Evolutionary conservation across 2,797 vertebrate genomes (phyloP).

Genomic region (Acestrorhynchus altus): DNA sequence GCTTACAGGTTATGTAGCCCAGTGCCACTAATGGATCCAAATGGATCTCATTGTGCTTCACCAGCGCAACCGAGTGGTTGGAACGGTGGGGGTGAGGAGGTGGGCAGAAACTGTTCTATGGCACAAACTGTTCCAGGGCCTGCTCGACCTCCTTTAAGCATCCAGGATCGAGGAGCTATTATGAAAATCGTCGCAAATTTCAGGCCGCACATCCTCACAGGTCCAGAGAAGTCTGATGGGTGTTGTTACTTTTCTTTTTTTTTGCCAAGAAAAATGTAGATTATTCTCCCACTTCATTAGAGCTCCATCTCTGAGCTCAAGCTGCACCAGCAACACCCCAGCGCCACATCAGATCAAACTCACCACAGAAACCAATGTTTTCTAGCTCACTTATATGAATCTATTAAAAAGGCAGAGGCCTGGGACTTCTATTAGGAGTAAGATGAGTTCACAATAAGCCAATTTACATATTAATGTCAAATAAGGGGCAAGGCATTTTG

Average conservation of each 20-base stretch:
- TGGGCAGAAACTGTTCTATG: neutral
- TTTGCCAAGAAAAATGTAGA: neutral
- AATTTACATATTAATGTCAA: conserved; percentile 55
- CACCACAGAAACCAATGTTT: conserved; percentile 14
- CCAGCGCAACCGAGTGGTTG: neutral
- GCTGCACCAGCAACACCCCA: conserved; percentile 6
- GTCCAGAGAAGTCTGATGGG: conserved; percentile 42
- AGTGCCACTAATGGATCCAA: conserved; percentile 44
- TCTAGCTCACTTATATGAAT: conserved; percentile 13
- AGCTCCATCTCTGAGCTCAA: neutral
- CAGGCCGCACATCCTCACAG: conserved; percentile 37
- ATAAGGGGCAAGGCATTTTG: conserved; percentile 26
- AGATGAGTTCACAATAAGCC: conserved; percentile 44
- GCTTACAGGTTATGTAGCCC: conserved; percentile 68
- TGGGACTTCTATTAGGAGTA: conserved; percentile 29
- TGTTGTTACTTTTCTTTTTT: conserved; percentile 30
- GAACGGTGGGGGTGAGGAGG: too few species aligned
- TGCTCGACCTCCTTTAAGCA: conserved; percentile 59
- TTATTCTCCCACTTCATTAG: conserved; percentile 31
- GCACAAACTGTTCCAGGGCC: conserved; percentile 60
- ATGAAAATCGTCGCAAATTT: conserved; percentile 57
- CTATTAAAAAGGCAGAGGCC: conserved; percentile 11
- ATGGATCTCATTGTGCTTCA: conserved; percentile 7
- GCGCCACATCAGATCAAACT: conserved; percentile 5
- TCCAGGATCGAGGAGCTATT: conserved; percentile 58